Conservation (phyloP, 2,797 vertebrate genomes). For the Ispidina picta region DNA sequence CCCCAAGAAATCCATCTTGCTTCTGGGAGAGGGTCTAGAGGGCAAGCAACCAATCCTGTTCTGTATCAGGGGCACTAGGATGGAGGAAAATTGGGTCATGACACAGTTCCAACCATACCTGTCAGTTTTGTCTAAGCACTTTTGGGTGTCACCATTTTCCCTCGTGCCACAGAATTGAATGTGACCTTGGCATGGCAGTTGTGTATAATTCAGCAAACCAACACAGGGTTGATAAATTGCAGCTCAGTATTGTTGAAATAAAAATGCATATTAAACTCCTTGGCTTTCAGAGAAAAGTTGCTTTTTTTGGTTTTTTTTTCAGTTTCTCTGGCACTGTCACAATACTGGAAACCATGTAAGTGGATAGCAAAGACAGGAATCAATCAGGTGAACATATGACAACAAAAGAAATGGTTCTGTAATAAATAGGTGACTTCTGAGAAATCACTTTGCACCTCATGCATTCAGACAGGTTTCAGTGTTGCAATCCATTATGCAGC, state of each 20-base stretch:
- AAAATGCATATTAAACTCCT: not conserved
- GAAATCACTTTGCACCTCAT: not conserved
- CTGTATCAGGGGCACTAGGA: not conserved
- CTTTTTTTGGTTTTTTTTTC: not conserved
- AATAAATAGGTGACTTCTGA: not conserved
- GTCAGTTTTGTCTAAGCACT: not conserved
- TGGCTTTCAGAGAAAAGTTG: not conserved
- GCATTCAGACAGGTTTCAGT: not conserved
- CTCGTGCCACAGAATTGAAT: not conserved
- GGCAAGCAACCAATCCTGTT: not conserved
- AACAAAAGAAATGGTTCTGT: not conserved
- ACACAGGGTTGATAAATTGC: not conserved
- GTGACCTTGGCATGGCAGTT: not conserved
- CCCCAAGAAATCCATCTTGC: not conserved
- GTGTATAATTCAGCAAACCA: not conserved
- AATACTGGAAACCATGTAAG: not conserved
- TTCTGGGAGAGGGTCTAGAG: not conserved
- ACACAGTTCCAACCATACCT: not conserved
- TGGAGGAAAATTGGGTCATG: not conserved
- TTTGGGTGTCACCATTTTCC: not conserved
- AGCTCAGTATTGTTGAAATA: not conserved
- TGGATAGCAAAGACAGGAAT: not conserved
- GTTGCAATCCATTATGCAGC: not conserved
- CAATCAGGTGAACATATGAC: not conserved
- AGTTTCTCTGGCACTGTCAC: not conserved